phyloP scores from a whole-genome alignment of 2,888 invertebrate genomes.

The Drosophila nr. perissopoda region DNA sequence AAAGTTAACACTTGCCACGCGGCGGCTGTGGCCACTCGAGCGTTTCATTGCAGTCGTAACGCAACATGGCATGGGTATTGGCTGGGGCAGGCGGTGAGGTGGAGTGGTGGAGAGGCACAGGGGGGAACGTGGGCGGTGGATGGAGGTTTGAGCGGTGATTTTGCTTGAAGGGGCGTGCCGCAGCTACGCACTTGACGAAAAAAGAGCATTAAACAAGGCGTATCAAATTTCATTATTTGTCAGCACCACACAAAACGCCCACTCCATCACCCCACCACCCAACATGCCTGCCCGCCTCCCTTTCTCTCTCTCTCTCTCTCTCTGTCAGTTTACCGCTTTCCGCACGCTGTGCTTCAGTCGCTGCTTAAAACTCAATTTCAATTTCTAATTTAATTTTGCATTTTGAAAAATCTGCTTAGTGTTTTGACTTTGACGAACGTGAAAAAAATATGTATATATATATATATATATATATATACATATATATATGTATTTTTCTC shows the following conservation, averaged over 20 bases:
- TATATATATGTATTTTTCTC: too few species aligned
- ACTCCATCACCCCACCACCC: background rate
- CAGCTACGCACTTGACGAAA: slow-evolving; percentile 61
- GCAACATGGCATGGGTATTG: slow-evolving; percentile 38
- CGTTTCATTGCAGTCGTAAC: slow-evolving; percentile 72
- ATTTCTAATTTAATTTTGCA: slow-evolving; percentile 65
- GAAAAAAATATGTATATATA: background rate
- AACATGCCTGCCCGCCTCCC: background rate
- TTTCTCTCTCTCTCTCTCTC: background rate
- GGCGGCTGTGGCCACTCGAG: slow-evolving; percentile 78
- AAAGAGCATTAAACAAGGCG: slow-evolving; percentile 85
- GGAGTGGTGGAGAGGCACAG: background rate
- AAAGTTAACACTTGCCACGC: slow-evolving; percentile 82
- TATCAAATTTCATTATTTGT: slow-evolving; percentile 85
- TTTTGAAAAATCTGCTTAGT: slow-evolving; percentile 69
- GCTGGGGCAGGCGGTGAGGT: background rate
- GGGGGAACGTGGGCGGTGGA: background rate
- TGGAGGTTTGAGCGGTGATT: slow-evolving; percentile 17
- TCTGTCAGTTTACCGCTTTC: background rate
- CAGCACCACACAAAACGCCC: slow-evolving; percentile 40
- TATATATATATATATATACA: background rate
- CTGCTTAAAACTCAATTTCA: slow-evolving; percentile 69
- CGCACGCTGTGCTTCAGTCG: background rate
- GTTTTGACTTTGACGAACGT: slow-evolving; percentile 58
- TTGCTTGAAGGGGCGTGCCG: slow-evolving; percentile 29